Base-by-base conservation (phyloP, 2,113 vertebrate genomes). In the Dascyllus trimaculatus region DNA sequence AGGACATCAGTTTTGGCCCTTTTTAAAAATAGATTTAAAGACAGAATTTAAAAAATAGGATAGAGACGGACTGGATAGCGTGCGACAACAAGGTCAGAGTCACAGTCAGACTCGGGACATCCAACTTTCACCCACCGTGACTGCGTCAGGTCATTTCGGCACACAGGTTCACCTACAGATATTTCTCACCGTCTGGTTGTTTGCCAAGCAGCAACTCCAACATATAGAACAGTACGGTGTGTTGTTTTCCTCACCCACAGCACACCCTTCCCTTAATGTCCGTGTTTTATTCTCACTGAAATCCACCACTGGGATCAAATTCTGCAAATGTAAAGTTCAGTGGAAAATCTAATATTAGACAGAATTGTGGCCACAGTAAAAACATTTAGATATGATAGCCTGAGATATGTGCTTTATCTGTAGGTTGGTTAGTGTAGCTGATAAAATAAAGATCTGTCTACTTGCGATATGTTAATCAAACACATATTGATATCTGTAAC, bases 31-130 rank as follows among this genome's bases (percentile, higher is more conserved):
- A 13, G 15, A n/a, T 67, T 46, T 71, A 56, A 25, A 57, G 24
- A 52, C 0, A 72, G n/a, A 54, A 11, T 5, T 26, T 13, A 21
- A 21, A 24, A 56, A 9, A 2, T 51, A 7, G 0, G 29, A 22
- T 2, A n/a, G 9, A 32, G 35, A 9, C 1, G 2, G 26, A 8
- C 1, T 4, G 26, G 46, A 67, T 17, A 2, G 25, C 11, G 17
- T 56, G 32, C 54, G 43, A 70, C 45, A 64, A 62, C 40, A 24
- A 54, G 70, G 70, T 85, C 63, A 61, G 61, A 61, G 61, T 40
- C n/a, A 35, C 43, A 45, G 38, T 81, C 26, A 61, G 67, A 74
- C 45, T 56, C n/a, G 35, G 71, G 68, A 63, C 57, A 62, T 79
- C 65, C 77, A 64, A 61, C 35, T 71, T 57, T 74, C 48, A 29